Evolutionary conservation across 2,797 vertebrate species (phyloP).

Genomic region (Pagetopsis macropterus): DNA sequence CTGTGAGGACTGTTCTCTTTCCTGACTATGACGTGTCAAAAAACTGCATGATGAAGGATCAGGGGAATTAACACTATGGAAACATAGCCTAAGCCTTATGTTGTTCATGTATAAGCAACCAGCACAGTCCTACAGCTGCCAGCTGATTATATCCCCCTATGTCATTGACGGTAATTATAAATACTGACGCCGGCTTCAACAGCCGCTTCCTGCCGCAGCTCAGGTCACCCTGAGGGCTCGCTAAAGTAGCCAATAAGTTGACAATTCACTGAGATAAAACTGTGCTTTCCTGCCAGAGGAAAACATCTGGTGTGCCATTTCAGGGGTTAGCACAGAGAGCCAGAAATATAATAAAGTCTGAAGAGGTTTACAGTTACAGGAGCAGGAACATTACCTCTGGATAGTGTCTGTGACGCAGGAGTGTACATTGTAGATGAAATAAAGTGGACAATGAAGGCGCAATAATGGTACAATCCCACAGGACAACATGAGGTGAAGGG

Average conservation of each 20-base stretch:
- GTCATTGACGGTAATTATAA: constrained; percentile 44
- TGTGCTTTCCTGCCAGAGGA: constrained; percentile 45
- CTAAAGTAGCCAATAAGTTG: constrained; percentile 32
- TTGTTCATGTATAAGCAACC: constrained; percentile 40
- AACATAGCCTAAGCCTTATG: constrained; percentile 51
- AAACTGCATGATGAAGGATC: constrained; percentile 19
- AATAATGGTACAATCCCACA: constrained; percentile 15
- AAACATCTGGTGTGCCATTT: constrained; percentile 68
- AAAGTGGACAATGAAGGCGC: constrained; percentile 28
- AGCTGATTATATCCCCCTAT: constrained; percentile 29
- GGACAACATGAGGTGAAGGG: constrained; percentile 23
- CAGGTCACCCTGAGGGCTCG: constrained; percentile 50
- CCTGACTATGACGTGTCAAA: constrained; percentile 11
- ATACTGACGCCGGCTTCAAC: constrained; percentile 30
- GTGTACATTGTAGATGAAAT: constrained; percentile 8
- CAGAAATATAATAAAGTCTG: constrained; percentile 51
- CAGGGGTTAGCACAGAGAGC: constrained; percentile 23
- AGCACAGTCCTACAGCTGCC: constrained; percentile 23
- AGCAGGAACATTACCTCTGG: constrained; percentile 18
- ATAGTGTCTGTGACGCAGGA: constrained; percentile 8
- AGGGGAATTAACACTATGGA: constrained; percentile 45
- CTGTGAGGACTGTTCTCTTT: neutral
- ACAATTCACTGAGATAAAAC: constrained; percentile 50
- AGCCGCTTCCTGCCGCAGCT: constrained; percentile 36
- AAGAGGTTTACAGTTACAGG: constrained; percentile 48